A percentile compares a stretch with the other conserved stretches of the same genome.
Evolutionary conservation across 2,797 vertebrate genomes (phyloP).

Genomic region (Leptatherina wallacei): DNA sequence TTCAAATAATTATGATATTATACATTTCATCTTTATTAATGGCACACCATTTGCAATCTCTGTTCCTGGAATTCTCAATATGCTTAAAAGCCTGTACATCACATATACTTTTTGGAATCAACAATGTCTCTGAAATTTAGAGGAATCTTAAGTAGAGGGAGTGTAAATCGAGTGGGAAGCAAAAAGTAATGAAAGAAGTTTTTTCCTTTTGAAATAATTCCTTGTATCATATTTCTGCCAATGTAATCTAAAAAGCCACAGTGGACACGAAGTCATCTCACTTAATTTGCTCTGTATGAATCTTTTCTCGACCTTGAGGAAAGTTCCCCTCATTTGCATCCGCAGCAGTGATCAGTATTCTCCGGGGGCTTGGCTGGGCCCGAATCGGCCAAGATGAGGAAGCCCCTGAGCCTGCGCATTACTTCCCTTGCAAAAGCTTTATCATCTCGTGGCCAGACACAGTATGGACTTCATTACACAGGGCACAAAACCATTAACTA

Average conservation of each 20-base stretch:
- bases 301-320: slow-evolving; percentile 72
- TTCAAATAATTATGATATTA: no score
- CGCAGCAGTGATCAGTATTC: slow-evolving; percentile 65
- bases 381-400: slow-evolving; percentile 47
- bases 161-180: slow-evolving; percentile 35
- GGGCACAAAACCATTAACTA: slow-evolving; percentile 61
- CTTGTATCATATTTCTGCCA: slow-evolving; percentile 48
- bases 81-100: neutral
- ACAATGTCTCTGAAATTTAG: neutral
- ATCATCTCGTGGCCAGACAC: slow-evolving; percentile 56
- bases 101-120: neutral
- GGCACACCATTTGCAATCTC: no score
- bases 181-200: slow-evolving; percentile 49
- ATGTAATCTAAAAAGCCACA: slow-evolving; percentile 55
- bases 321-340: slow-evolving; percentile 71
- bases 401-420: slow-evolving; percentile 61
- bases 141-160: slow-evolving; percentile 42
- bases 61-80: no score
- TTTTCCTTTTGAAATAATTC: slow-evolving; percentile 35
- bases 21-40: no score
- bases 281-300: slow-evolving; percentile 65
- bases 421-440: slow-evolving; percentile 58
- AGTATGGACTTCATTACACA: slow-evolving; percentile 58
- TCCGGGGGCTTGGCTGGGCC: slow-evolving; percentile 41
- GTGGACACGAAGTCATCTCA: slow-evolving; percentile 46